Base-by-base conservation (phyloP, 2,113 vertebrate species). In the Philantomba maxwellii region DNA sequence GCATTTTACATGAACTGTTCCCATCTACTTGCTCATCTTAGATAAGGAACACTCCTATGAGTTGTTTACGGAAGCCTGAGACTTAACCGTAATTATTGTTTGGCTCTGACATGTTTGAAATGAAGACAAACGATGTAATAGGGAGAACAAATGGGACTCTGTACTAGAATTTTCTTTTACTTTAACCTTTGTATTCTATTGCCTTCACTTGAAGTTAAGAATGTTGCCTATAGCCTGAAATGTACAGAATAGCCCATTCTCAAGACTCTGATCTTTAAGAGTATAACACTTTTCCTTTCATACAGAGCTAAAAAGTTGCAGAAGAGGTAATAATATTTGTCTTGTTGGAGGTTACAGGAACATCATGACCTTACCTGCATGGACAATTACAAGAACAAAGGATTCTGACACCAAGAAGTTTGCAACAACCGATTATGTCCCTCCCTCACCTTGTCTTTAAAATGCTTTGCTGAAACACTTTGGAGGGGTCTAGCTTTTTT, bases 41-140 rank as follows among this genome's bases (percentile, higher is more conserved):
- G 45, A 26, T 15, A 9, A 62, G 30, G 4, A 28, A 26, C 2
- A 55, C 47, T 70, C 21, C 28, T 58, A 14, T 81, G 30, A 36
- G 51, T 78, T 82, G 11, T 85, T 87, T 26, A 3, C 39, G 1
- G 17, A 82, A 95, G 77, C 16, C 23, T 73, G n/a, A 5, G 13
- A 19, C 36, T 77, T 87, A 26, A 26, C 33, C 11, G 1, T 49
- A 55, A 70, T 33, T 66, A 93, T 94, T 85, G 13, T 77, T 25
- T 88, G 16, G 47, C 7, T 64, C 25, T 84, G 47, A 87, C n/a
- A 45, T 73, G 33, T 84, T n/a, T 66, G 23, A 97, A 91, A 39
- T 62, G 55, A 91, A 96, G 39, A 75, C 1, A 25, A 33, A 36
- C 45, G 21, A n/a, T 53, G 33, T 53, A 81, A n/a, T 53, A 53